Conservation (phyloP, 2,797 vertebrate species). For the Jordanella pulchra region DNA sequence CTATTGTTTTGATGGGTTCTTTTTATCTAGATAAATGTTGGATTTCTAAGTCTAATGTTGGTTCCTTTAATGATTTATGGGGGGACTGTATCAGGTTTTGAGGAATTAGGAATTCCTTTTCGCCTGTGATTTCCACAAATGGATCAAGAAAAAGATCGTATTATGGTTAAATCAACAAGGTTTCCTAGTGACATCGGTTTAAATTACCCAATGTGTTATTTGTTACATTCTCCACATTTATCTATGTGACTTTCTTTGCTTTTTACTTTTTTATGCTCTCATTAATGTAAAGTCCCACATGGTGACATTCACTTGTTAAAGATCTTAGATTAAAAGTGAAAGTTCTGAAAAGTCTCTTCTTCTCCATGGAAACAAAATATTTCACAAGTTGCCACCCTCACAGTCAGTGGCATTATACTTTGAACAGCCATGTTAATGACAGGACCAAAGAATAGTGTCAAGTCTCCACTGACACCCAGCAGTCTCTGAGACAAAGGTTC, state of each 20-base stretch:
- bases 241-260: not conserved
- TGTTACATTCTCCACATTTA: not conserved
- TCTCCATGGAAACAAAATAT: slow-evolving; percentile 19
- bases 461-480: slow-evolving; percentile 28
- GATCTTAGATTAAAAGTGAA: slow-evolving; percentile 8
- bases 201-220: too few relatives aligned
- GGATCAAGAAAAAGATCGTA: too few relatives aligned
- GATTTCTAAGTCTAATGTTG: too few relatives aligned
- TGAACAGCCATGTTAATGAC: slow-evolving; percentile 42
- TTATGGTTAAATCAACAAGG: too few relatives aligned
- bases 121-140: too few relatives aligned
- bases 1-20: too few relatives aligned
- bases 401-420: slow-evolving; percentile 24
- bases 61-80: too few relatives aligned
- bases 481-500: slow-evolving; percentile 24
- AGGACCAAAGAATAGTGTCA: slow-evolving; percentile 31
- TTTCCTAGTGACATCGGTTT: too few relatives aligned
- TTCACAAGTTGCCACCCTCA: slow-evolving; percentile 16
- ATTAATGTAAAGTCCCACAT: not conserved
- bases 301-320: slow-evolving; percentile 17
- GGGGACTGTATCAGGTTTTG: too few relatives aligned
- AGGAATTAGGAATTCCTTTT: too few relatives aligned
- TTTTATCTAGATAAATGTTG: too few relatives aligned
- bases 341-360: slow-evolving; percentile 21
- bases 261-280: not conserved